phyloP scores from a whole-genome alignment of 2,797 vertebrate species.

The Poeciliopsis gracilis region DNA sequence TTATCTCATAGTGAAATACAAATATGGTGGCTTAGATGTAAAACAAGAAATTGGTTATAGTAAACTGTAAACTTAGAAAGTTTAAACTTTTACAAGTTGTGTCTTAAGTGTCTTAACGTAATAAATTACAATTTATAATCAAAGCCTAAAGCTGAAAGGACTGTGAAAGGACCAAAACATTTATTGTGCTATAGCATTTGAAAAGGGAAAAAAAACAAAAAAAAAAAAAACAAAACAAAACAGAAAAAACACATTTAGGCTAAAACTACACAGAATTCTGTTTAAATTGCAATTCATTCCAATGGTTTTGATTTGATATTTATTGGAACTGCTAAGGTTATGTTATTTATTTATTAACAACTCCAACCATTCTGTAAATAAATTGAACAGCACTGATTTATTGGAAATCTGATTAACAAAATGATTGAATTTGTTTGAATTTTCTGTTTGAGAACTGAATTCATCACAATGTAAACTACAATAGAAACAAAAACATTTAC shows the following conservation, averaged over 20 bases:
- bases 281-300: background rate
- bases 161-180: background rate
- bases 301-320: background rate
- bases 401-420: background rate
- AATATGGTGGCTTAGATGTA: background rate
- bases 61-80: too few species aligned
- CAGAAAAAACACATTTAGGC: background rate
- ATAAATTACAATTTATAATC: background rate
- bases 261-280: background rate
- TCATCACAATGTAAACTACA: slow-evolving; percentile 34
- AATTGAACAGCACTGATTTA: background rate
- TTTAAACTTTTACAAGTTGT: background rate
- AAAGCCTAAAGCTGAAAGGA: background rate
- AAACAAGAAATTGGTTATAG: background rate
- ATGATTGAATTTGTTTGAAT: background rate
- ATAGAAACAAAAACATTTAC: slow-evolving; percentile 25
- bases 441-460: slow-evolving; percentile 17
- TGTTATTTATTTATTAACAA: background rate
- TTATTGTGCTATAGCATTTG: background rate
- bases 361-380: background rate
- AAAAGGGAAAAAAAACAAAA: background rate
- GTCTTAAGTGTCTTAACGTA: background rate
- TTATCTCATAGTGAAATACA: background rate
- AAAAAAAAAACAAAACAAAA: background rate
- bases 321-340: background rate